Evolutionary conservation across 2,113 vertebrate species (phyloP).

Genomic region (Lepidothrix coronata): DNA sequence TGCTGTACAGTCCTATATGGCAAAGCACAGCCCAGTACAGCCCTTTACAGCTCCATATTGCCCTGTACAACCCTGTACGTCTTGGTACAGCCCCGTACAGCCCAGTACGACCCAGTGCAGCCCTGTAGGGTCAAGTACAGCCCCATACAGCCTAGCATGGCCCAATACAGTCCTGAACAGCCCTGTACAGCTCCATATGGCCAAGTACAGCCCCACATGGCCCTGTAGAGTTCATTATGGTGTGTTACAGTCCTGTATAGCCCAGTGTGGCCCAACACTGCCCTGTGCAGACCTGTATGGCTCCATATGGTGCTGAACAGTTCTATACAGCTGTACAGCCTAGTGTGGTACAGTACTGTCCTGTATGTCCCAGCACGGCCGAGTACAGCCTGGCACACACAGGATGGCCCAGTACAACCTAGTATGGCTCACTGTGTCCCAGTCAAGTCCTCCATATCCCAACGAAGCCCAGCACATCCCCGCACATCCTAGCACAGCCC

Average conservation of each 20-base stretch:
- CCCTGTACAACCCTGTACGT: too few relatives aligned
- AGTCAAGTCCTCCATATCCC: neutral
- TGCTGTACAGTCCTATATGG: neutral
- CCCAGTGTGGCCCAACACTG: neutral
- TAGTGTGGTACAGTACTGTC: neutral
- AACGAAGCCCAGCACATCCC: too few relatives aligned
- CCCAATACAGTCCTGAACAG: neutral
- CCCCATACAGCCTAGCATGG: too few relatives aligned
- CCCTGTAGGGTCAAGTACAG: too few relatives aligned
- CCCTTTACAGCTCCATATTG: neutral
- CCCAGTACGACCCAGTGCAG: neutral
- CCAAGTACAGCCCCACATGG: neutral
- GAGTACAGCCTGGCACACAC: neutral
- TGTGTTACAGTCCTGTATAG: neutral
- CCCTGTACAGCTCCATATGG: neutral
- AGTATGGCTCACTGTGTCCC: too few relatives aligned
- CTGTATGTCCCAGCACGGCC: neutral
- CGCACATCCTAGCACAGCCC: too few relatives aligned
- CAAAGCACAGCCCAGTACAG: neutral
- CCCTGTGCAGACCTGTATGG: neutral
- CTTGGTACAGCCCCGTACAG: neutral
- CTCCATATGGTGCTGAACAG: too few relatives aligned
- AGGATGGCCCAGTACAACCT: too few relatives aligned
- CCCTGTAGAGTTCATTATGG: accelerated
- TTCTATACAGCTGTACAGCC: too few relatives aligned